Conservation (phyloP, 2,888 invertebrate species). For the Cosmia trapezina region DNA sequence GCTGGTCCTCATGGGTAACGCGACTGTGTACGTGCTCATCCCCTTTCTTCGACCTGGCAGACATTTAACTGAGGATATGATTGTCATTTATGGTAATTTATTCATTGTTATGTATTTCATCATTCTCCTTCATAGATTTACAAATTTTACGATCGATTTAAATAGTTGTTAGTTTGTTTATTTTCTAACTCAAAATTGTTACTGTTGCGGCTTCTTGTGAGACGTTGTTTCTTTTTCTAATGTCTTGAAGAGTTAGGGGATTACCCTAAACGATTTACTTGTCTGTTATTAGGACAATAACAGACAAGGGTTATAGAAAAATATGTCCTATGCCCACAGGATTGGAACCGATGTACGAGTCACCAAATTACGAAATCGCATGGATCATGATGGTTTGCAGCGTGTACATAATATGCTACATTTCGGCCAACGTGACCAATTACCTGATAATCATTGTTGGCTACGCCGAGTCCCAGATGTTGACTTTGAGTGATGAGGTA, state of each 20-base stretch:
- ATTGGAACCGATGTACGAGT: constrained; percentile 57
- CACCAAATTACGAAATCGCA: constrained; percentile 60
- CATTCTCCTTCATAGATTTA: not conserved
- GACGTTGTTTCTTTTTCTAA: not conserved
- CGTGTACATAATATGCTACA: constrained; percentile 36
- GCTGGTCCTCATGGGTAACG: constrained; percentile 45
- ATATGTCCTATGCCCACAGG: constrained; percentile 34
- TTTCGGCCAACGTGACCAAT: constrained; percentile 53
- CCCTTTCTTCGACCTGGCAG: constrained; percentile 35
- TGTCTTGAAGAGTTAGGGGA: not conserved
- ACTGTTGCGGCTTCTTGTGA: too few relatives aligned
- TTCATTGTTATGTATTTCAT: not conserved
- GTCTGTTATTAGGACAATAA: not conserved
- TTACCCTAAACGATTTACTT: not conserved
- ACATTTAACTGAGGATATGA: constrained; percentile 52
- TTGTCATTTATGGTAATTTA: constrained; percentile 54
- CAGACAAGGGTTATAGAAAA: too few relatives aligned
- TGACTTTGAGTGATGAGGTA: constrained; percentile 49
- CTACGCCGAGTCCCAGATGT: constrained; percentile 57
- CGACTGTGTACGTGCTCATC: constrained; percentile 6
- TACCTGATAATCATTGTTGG: constrained; percentile 55
- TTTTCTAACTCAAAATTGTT: not conserved
- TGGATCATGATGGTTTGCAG: constrained; percentile 13
- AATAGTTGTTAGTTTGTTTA: not conserved
- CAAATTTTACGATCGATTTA: not conserved